Percentiles rank a stretch among this genome's conserved stretches.
These are phyloP conservation scores for Tricholauxania praeusta DNA, from an alignment of 2,888 invertebrate genomes.

Conservation along the genomic window DNA sequence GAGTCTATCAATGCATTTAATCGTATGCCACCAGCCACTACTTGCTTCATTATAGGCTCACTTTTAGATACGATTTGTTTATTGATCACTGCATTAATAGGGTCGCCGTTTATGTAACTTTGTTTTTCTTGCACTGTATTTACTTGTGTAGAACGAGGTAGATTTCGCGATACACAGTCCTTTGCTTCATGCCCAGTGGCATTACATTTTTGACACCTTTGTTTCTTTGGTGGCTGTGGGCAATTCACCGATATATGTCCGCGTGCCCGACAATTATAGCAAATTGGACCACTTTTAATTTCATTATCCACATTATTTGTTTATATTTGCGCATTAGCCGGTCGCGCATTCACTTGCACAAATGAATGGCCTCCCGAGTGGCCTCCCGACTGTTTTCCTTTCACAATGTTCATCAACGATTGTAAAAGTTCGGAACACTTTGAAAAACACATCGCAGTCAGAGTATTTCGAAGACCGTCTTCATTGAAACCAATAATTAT, in stretches of 20 bases:
- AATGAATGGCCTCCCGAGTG: no score
- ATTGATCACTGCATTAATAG: no score
- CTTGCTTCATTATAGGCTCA: background rate
- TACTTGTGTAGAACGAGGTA: background rate
- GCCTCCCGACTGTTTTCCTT: background rate
- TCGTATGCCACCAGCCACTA: background rate
- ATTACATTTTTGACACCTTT: slow-evolving; percentile 10
- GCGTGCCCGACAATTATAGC: slow-evolving; percentile 31
- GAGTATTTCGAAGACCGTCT: background rate
- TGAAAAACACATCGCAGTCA: background rate
- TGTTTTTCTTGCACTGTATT: slow-evolving; percentile 14
- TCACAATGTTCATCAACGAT: background rate
- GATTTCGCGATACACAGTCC: slow-evolving; percentile 12
- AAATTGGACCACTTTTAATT: slow-evolving; percentile 16
- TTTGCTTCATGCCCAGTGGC: slow-evolving; percentile 18
- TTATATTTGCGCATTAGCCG: no score
- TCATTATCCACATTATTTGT: background rate
- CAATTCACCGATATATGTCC: slow-evolving; percentile 26
- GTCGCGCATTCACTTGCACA: no score
- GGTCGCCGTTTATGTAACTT: background rate
- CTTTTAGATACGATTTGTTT: no score
- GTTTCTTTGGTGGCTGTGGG: background rate
- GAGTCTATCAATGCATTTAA: background rate
- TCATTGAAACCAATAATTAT: slow-evolving; percentile 1
- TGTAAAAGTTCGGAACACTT: background rate